Evolutionary conservation across 2,888 invertebrate genomes (phyloP), one percentile per base, ranked within the genome.

Genomic region (Corythucha ciliata): DNA sequence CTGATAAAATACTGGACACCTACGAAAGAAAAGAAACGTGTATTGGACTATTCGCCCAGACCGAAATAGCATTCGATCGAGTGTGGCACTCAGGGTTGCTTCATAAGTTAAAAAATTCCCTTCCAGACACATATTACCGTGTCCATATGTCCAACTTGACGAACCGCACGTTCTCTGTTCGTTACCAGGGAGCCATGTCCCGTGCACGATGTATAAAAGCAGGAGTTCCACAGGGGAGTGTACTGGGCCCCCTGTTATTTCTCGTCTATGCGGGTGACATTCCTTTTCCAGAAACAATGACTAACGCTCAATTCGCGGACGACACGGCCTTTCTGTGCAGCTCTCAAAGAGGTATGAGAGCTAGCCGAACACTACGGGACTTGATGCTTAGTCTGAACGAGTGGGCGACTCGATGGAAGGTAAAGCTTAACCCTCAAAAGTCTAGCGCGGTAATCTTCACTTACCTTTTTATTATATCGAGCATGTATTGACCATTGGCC

Each of bases 381-480:
- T 14, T 37, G 21, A 24, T 24, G 6, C 12, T 3, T n/a, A n/a
- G 24, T 14, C 2, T 37, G 3, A 33, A 34, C 34, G 18, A 41
- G 25, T 41, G 41, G 41, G 4, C 41, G 12, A 21, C 3, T 10
- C 4, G 18, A 4, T 29, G 16, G 44, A 44, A 44, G n/a, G 32
- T 44, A 8, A 29, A 44, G 7, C 27, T 44, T 4, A 44, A 44
- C 27, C 44, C 44, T 2, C 44, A 44, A 22, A 44, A 44, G 29
- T 44, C 44, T 2, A n/a, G 32, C 44, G n/a, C 14, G n/a, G n/a
- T 29, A 14, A 18, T 32, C 2, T 44, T 44, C 32, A 44, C 44
- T 6, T 44, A 44, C 18, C 32, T 44, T 10, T 20, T 32, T 8
- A 44, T 16, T n/a, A 44, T n/a, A 27, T 26, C 4, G 27, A 4